A percentile compares a stretch with the other conserved stretches of the same genome.
Evolutionary conservation across 1,140 invertebrate species (phyloP).

Genomic region (Microplitis demolitor): DNA sequence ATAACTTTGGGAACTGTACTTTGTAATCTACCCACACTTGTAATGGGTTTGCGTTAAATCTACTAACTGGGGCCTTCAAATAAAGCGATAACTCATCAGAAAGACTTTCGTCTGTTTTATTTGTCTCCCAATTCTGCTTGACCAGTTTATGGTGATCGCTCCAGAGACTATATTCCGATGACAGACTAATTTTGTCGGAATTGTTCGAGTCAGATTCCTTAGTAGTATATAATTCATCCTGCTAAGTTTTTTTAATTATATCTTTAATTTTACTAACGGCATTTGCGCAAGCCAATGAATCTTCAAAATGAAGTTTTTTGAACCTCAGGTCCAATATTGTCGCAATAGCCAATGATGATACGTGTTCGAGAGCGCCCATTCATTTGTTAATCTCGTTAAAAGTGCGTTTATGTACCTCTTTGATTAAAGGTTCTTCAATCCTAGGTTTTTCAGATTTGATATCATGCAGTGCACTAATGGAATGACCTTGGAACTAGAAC

Average conservation of each 20-base stretch:
- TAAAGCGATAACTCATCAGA: background rate
- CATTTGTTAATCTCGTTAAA: constrained; percentile 35
- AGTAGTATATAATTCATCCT: background rate
- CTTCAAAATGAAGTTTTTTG: constrained; percentile 37
- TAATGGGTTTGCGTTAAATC: background rate
- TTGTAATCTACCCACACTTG: background rate
- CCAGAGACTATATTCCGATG: background rate
- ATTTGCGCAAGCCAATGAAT: constrained; percentile 31
- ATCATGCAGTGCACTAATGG: constrained; percentile 49
- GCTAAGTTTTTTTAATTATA: constrained; percentile 20
- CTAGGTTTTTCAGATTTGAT: constrained; percentile 39
- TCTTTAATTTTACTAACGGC: constrained; percentile 35
- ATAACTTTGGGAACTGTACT: background rate
- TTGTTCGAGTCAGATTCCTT: background rate
- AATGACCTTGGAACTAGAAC: constrained; percentile 50
- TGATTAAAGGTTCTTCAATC: constrained; percentile 32
- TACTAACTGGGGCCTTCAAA: background rate
- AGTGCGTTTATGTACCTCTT: constrained; percentile 14
- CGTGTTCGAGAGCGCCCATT: constrained; percentile 39
- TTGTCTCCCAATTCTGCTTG: background rate
- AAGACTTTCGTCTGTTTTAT: background rate
- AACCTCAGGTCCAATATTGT: constrained; percentile 40
- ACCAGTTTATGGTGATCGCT: background rate
- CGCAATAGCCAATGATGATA: constrained; percentile 17
- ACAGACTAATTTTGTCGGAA: background rate